Evolutionary conservation across 2,797 vertebrate genomes (phyloP), one percentile per base, ranked within the genome.

Genomic region (Xyrichtys novacula): DNA sequence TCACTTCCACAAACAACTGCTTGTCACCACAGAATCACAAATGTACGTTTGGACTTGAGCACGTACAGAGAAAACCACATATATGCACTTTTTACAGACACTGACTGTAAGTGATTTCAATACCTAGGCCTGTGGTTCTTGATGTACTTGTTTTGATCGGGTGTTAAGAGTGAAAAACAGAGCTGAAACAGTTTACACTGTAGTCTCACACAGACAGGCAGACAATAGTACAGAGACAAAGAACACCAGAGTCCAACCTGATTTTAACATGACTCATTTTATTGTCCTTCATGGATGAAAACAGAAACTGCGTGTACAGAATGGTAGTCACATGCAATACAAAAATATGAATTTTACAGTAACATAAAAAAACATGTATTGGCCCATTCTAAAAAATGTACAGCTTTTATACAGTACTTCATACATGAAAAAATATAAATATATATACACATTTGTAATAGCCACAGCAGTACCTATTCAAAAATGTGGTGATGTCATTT

Each of bases 341-440:
- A 95, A 95, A 95, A 95, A 95, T 95, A 95, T 94, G 90, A 89
- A 90, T 93, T 92, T 92, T 92, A 94, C 93, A 93, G 64, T 83
- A 90, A 93, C 92, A 92, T 90, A 91, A 92, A 92, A 83, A 92
- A 92, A 93, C 92, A 94, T 88, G 78, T 90, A 90, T 92, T 79
- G 86, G 91, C 90, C 90, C 89, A 85, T 92, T 93, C 86, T 92
- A 92, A 91, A 92, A 92, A 92, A 72, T 80, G 66, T 91, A 92
- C 92, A 92, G 85, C 87, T 68, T 88, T 91, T 93, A 80, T 88
- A 91, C 87, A 91, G 81, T 61, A 66, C 86, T 91, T 89, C 91
- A 74, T 93, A 93, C 93, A 93, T 92, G 89, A 86, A 93, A 92
- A 94, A 93, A 93, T 93, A 94, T 88, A 93, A 88, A 94, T 89